A percentile compares a stretch with the other conserved stretches of the same genome.
These are phyloP conservation scores for Gadopsis marmoratus DNA, from an alignment of 2,797 vertebrate genomes.

Conservation along the genomic window DNA sequence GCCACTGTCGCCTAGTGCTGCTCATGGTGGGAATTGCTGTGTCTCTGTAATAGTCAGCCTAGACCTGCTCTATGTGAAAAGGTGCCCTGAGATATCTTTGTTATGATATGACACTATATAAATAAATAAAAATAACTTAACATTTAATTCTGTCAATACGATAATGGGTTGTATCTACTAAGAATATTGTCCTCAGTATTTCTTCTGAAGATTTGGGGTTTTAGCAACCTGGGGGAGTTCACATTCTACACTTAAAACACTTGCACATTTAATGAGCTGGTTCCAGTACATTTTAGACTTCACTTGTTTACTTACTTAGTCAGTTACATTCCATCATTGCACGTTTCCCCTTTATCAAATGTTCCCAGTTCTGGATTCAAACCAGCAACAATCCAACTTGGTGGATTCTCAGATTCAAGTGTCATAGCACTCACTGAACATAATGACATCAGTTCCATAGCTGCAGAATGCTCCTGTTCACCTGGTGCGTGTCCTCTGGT, in stretches of 20 bases:
- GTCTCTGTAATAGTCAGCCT: no score
- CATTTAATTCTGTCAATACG: not conserved
- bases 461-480: constrained; percentile 25
- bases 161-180: no score
- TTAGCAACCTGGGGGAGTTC: not conserved
- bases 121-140: no score
- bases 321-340: not conserved
- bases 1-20: no score
- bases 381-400: not conserved
- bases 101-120: no score
- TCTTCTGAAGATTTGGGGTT: not conserved
- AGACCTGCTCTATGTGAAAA: no score
- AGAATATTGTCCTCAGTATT: not conserved
- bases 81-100: no score
- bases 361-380: not conserved
- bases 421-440: not conserved
- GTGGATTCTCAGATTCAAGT: not conserved
- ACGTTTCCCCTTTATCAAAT: not conserved
- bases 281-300: not conserved
- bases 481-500: constrained; percentile 8
- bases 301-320: no score
- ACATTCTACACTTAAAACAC: not conserved
- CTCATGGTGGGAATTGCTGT: no score
- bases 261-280: not conserved
- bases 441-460: not conserved